Evolutionary conservation across 2,797 vertebrate species (phyloP), one percentile per base, ranked within the genome.

Genomic region (Liasis olivaceus): DNA sequence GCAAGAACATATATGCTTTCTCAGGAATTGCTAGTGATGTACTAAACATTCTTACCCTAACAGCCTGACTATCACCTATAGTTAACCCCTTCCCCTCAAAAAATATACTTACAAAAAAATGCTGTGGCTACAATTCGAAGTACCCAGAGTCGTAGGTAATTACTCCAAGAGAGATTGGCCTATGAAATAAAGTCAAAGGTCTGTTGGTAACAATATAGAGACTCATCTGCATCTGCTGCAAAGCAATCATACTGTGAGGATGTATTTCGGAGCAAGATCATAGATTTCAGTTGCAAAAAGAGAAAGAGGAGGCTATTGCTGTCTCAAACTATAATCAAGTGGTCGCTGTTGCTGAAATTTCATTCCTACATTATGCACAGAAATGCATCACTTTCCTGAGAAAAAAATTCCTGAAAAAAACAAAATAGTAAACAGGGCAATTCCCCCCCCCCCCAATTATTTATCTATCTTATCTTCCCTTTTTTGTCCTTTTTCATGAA

Each of bases 101-200:
- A 63, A 17, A 31, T 51, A 85, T 91, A 97, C 97, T 94, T 97
- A 98, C 98, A 97, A 87, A 96, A 95, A 92, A 98, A 95, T 56
- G 97, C 98, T 92, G 94, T 94, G 58, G 96, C 96, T 90, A 97
- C 96, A 56, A 98, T 90, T 85, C 94, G 94, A 91, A 96, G 7
- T 62, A 93, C 96, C 95, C 96, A 93, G 92, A 96, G 97, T 93
- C 9, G 6, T 36, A 97, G 90, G 91, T 92, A 95, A 0, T 95
- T 66, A 20, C 91, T 95, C 97, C 97, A 98, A 2, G 96, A 96
- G n/a, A 97, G 81, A 66, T 77, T 91, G 26, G 94, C 93, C 95
- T 95, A 47, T 13, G 87, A 85, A 90, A 64, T 85, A 92, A 81
- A 91, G 93, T 86, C 91, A 85, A 93, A 22, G 91, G 31, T 28